Evolutionary conservation across 1,140 invertebrate genomes (phyloP), one percentile per base, ranked within the genome.

Genomic region (Yoshiicerus persimilis): DNA sequence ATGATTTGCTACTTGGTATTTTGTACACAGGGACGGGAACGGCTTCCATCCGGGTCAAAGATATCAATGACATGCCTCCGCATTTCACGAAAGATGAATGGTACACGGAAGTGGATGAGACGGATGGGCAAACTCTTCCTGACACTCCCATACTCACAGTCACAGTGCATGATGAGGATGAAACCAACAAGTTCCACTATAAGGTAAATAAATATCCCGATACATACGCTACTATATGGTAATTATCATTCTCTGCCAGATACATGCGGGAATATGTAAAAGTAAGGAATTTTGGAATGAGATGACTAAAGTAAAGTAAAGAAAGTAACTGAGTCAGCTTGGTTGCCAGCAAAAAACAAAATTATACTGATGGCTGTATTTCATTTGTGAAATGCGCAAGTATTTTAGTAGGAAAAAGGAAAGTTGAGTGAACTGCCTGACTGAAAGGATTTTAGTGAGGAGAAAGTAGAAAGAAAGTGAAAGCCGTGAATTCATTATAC

Each of bases 171-270:
- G 97, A 99, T 91, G 97, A 98, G 92, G 97, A 99, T 91, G 97
- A 98, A 93, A 98, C 97, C 2, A 98, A 98, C 92, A 98, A 98
- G 92, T 98, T 98, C 93, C 97, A 98, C 92, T 99, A 98, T 92
- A 98, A 98, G 93, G 96, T 94, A 92, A 70, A 96, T 94, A 92
- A 70, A 70, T 30, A 70, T 13, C 25, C 1, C 66, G 16, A 30
- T 30, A 70, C 66, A 70, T n/a, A n/a, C n/a, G n/a, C n/a, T n/a
- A n/a, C 25, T 70, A 70, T 25, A 64, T 16, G 41, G 11, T 30
- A 70, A 70, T 30, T 70, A 70, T 30, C n/a, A 56, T 56, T 5
- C 47, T 56, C 13, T n/a, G 6, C 16, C 8, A n/a, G 5, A 0
- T 56, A 2, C 16, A n/a, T n/a, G 1, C 39, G n/a, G 13, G 13